Evolutionary conservation across 2,113 vertebrate genomes (phyloP), one percentile per base, ranked within the genome.

Genomic region (Brevimyrus niger): DNA sequence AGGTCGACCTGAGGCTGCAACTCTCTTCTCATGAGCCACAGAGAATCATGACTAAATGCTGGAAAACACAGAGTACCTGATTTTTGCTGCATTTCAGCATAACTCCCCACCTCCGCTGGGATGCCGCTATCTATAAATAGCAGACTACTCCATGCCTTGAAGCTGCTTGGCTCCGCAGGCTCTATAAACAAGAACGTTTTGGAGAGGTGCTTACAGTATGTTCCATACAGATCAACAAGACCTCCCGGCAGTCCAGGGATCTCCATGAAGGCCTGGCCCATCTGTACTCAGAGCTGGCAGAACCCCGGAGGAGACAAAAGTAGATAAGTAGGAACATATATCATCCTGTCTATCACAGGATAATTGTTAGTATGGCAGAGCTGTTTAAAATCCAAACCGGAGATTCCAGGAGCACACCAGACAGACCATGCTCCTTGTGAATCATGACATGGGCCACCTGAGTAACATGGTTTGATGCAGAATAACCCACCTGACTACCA

Each of bases 171-270:
- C 19, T 80, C 61, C 35, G 8, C 50, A 58, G 46, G 48, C 27
- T 51, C n/a, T 61, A 65, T 84, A 89, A 89, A 61, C 27, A 23
- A 31, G 80, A 51, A 51, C 19, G 42, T 89, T 89, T 61, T 46
- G 42, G 80, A 46, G 27, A 44, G n/a, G 38, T n/a, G 13, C 35
- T 83, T 13, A n/a, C n/a, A n/a, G n/a, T n/a, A 2, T 38, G 13
- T 51, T 51, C 51, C 8, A n/a, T 47, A 11, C 55, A 8, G 80
- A 65, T 61, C 31, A 84, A 47, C 47, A 35, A 58, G 17, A n/a
- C 55, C 17, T 65, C 19, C 55, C 55, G 9, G 87, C 2, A 0
- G 47, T 50, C n/a, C 35, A 85, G 17, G 27, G 19, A 53, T 48
- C 19, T 31, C 19, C 4, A 15, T 42, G 21, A 7, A 27, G 65